phyloP scores from a whole-genome alignment of 2,888 invertebrate genomes.

The Meloe dianella region DNA sequence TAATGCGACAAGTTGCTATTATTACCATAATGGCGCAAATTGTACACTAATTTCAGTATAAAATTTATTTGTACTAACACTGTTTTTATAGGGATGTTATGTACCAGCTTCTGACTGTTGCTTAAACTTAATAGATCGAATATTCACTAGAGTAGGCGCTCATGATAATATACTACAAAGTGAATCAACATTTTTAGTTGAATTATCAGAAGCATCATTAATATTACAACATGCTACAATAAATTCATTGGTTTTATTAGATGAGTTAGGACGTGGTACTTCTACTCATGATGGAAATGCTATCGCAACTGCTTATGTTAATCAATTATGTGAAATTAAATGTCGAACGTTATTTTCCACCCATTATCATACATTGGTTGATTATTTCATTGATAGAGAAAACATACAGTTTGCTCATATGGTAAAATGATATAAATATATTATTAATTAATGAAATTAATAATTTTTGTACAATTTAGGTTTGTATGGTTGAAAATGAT shows the following conservation, averaged over 20 bases:
- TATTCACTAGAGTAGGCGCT: conserved; percentile 97
- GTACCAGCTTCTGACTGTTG: conserved; percentile 86
- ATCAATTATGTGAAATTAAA: conserved; percentile 73
- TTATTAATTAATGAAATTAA: conserved; percentile 5
- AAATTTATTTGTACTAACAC: conserved; percentile 14
- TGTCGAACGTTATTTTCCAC: conserved; percentile 91
- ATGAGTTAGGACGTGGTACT: conserved; percentile 91
- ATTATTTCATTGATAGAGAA: conserved; percentile 73
- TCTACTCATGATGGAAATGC: conserved; percentile 98
- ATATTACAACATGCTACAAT: conserved; percentile 88
- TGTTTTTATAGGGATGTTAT: conserved; percentile 77
- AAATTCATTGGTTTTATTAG: conserved; percentile 91
- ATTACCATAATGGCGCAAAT: conserved; percentile 92
- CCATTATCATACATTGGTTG: conserved; percentile 92
- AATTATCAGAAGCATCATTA: conserved; percentile 91
- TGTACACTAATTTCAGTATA: conserved; percentile 63
- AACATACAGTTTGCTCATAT: conserved; percentile 85
- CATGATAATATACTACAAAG: conserved; percentile 92
- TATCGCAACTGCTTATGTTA: conserved; percentile 90
- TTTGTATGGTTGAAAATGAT: conserved; percentile 95
- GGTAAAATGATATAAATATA: conserved; percentile 63
- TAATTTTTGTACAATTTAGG: conserved; percentile 63
- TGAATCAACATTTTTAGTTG: conserved; percentile 94
- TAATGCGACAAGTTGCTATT: conserved; percentile 95
- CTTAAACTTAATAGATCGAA: conserved; percentile 86